phyloP scores from a whole-genome alignment of 1,140 invertebrate species.

The Eufriesea mexicana region DNA sequence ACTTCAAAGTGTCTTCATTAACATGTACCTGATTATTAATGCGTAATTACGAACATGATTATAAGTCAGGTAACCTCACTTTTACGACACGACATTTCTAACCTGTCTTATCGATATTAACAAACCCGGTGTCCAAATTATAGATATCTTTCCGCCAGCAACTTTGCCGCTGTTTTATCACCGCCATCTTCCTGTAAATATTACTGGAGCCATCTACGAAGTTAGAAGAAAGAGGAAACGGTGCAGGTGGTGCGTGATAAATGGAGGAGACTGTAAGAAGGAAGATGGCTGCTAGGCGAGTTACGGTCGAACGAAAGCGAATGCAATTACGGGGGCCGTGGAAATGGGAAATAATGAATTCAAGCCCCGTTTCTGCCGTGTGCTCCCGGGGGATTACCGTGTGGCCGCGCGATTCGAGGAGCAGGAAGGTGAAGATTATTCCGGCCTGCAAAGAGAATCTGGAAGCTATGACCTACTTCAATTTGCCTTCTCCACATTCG shows the following conservation, averaged over 20 bases:
- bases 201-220: no score
- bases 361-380: conserved; percentile 61
- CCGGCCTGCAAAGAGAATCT: conserved; percentile 53
- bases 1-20: no score
- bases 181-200: no score
- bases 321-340: conserved; percentile 63
- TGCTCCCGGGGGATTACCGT: conserved; percentile 31
- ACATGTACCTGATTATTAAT: no score
- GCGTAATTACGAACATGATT: no score
- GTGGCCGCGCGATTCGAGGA: conserved; percentile 17
- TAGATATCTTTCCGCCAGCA: no score
- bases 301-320: conserved; percentile 58
- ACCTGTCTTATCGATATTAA: no score
- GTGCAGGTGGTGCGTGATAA: conserved; percentile 11
- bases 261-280: neutral
- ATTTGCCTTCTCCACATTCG: conserved; percentile 44
- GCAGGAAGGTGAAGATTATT: conserved; percentile 46
- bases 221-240: no score
- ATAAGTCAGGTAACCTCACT: no score
- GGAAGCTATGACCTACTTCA: conserved; percentile 72
- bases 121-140: no score
- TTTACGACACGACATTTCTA: no score
- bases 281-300: conserved; percentile 54
- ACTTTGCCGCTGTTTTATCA: no score
- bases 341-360: conserved; percentile 75